phyloP scores from a whole-genome alignment of 1,140 invertebrate genomes.

The Hyles euphorbiae region DNA sequence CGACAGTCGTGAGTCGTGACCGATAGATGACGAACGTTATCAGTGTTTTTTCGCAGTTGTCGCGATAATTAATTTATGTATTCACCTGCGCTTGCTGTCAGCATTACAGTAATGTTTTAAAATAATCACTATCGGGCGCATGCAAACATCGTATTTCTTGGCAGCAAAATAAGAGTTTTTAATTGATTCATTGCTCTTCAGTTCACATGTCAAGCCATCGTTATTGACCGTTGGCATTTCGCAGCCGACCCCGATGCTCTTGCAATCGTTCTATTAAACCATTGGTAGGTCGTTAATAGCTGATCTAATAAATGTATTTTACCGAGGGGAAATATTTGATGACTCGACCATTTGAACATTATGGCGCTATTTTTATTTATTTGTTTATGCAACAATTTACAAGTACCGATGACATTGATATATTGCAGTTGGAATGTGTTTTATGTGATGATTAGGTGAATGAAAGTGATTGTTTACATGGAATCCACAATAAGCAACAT shows the following conservation, averaged over 20 bases:
- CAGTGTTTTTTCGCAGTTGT: too few species aligned
- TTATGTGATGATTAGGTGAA: too few species aligned
- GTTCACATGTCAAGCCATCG: slow-evolving; percentile 49
- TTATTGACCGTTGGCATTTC: slow-evolving; percentile 54
- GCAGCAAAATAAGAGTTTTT: slow-evolving; percentile 25
- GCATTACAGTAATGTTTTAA: not conserved
- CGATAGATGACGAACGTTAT: too few species aligned
- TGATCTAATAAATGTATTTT: slow-evolving; percentile 3
- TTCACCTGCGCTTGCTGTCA: not conserved
- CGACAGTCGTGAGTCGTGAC: too few species aligned
- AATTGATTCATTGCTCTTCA: slow-evolving; percentile 54
- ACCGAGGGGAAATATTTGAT: too few species aligned
- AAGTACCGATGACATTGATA: too few species aligned
- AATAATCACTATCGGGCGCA: not conserved
- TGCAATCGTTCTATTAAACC: slow-evolving; percentile 53
- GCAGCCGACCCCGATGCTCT: slow-evolving; percentile 46
- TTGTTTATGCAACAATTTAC: too few species aligned
- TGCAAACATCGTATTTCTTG: slow-evolving; percentile 14
- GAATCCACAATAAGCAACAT: too few species aligned
- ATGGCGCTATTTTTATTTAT: too few species aligned
- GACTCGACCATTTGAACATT: too few species aligned
- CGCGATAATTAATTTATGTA: not conserved
- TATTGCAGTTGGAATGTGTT: too few species aligned
- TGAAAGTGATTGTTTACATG: too few species aligned
- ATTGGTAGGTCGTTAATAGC: slow-evolving; percentile 40